Base-by-base conservation (phyloP, 1,140 invertebrate genomes). In the Cecropterus lyciades region DNA sequence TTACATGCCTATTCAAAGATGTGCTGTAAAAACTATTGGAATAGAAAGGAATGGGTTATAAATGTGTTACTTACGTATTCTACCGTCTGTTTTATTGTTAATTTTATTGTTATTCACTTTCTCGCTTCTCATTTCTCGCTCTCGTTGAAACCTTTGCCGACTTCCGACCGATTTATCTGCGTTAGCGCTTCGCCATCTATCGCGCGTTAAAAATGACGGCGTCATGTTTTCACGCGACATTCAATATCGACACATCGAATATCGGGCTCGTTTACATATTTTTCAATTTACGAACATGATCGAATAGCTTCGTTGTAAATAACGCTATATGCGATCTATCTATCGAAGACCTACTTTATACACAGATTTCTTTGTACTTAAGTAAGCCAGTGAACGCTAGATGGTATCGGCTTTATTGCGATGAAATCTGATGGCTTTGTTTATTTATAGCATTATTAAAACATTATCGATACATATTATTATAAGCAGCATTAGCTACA, bases 161-260 rank as follows among this genome's bases (percentile, higher is more conserved):
- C 30, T 75, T 75, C 68, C 70, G 69, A 70, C 62, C 84, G 79
- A 90, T 88, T 90, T 90, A 89, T 87, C 84, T 84, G 75, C 66
- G 82, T 87, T 82, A 85, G 74, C 74, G 69, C 67, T 53, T 71
- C 70, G 69, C 80, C 77, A 79, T 80, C 81, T 81, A 79, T 77
- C 74, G 82, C 46, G 53, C 75, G 79, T 87, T 86, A 87, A 86
- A 85, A 83, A 86, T 85, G 85, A 80, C 80, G 77, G 75, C 78
- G 70, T 72, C 76, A 80, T 83, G 78, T 86, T 85, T 82, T 82
- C 69, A 72, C 67, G 51, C 43, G 43, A 33, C 56, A 46, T 59
- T 59, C 43, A 59, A 59, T 59, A 59, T 59, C 70, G 72, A 74
- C 73, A 79, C 75, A 75, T 80, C 76, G 77, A 83, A 89, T 81